Conservation (phyloP, 2,113 vertebrate species). For the Acrocephalus arundinaceus region DNA sequence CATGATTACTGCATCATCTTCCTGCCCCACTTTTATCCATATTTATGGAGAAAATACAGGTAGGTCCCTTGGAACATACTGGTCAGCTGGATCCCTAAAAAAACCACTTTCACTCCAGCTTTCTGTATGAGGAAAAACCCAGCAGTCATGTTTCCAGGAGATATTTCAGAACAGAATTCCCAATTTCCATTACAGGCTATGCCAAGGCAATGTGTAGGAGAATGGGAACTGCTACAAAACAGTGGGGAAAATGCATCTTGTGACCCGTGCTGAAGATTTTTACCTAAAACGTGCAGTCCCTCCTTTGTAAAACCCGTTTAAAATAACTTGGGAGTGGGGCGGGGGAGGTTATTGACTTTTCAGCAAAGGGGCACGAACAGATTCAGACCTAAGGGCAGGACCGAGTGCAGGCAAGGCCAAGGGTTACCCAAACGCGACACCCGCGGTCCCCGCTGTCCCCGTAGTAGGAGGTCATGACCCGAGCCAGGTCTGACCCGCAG, state of each 20-base stretch:
- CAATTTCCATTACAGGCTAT: not conserved
- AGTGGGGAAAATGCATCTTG: not conserved
- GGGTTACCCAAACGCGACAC: not conserved
- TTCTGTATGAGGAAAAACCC: not conserved
- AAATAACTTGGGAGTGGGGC: not conserved
- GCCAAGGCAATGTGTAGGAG: not conserved
- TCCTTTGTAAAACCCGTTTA: not conserved
- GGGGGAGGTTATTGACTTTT: fast-evolving
- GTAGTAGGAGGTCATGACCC: fast-evolving
- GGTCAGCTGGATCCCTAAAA: not conserved
- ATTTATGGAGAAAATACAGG: not conserved
- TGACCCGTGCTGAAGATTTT: not conserved
- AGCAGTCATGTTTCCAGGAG: not conserved
- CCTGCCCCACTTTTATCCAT: not conserved
- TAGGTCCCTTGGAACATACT: not conserved
- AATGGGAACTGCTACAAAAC: not conserved
- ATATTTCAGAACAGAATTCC: not conserved
- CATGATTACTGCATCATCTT: not conserved
- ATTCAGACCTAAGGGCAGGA: not conserved
- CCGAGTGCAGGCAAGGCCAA: fast-evolving
- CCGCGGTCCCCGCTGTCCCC: not conserved
- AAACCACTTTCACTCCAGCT: not conserved
- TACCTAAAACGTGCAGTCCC: not conserved
- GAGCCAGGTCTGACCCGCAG: not conserved
- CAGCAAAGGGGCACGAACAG: not conserved